These are phyloP conservation scores for Montipora capitata DNA, from an alignment of 92 coral and sea anemone genomes.

Conservation along the genomic window DNA sequence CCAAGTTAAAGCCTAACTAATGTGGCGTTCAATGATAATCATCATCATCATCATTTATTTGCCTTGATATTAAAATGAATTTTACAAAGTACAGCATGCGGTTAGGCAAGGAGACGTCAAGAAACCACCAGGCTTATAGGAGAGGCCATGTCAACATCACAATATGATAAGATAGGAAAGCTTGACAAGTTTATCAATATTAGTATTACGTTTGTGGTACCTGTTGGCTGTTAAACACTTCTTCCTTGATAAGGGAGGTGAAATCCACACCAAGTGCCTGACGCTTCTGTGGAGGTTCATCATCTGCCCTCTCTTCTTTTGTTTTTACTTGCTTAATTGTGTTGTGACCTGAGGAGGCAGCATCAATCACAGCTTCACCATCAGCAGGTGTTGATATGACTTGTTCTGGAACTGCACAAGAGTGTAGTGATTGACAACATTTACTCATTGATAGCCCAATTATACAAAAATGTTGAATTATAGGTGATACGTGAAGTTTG, in stretches of 20 bases:
- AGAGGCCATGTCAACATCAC: too few species aligned
- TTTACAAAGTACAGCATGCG: too few species aligned
- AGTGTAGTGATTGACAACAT: neutral
- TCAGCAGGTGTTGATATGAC: conserved; percentile 74
- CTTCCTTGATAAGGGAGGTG: conserved; percentile 86
- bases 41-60: too few species aligned
- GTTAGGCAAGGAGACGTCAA: too few species aligned
- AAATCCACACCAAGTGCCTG: conserved; percentile 80
- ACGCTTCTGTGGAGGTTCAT: conserved; percentile 83
- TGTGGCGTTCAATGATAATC: neutral
- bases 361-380: conserved; percentile 83
- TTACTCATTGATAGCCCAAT: too few species aligned
- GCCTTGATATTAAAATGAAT: too few species aligned
- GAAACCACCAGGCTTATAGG: too few species aligned
- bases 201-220: neutral
- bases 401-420: conserved; percentile 73
- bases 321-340: conserved; percentile 18
- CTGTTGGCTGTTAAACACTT: conserved; percentile 78
- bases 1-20: too few species aligned
- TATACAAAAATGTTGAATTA: too few species aligned
- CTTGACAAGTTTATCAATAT: too few species aligned
- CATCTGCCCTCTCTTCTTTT: conserved; percentile 33
- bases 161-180: too few species aligned
- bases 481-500: too few species aligned
- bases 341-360: conserved; percentile 63